Percentiles rank a stretch among this genome's conserved stretches.
phyloP scores from a whole-genome alignment of 2,888 invertebrate species.

The Drosophila flavopinicola region DNA sequence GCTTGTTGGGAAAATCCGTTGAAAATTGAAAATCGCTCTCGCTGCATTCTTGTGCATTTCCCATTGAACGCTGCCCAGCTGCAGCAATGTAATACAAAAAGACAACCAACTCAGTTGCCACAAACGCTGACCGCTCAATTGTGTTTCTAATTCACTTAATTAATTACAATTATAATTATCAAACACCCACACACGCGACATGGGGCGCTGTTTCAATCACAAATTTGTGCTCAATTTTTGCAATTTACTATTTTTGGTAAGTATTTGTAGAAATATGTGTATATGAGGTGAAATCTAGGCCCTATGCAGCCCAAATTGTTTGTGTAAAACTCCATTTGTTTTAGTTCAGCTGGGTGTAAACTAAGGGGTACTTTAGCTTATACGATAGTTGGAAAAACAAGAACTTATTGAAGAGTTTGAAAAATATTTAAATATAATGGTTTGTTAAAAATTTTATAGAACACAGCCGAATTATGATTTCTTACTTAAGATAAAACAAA shows the following conservation, averaged over 20 bases:
- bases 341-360: slow-evolving; percentile 8
- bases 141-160: slow-evolving; percentile 23
- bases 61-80: background rate
- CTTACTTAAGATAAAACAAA: too few species aligned
- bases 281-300: slow-evolving; percentile 50
- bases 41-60: background rate
- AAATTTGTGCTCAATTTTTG: slow-evolving; percentile 88
- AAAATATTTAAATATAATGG: background rate
- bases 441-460: background rate
- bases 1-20: slow-evolving; percentile 29
- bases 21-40: slow-evolving; percentile 17
- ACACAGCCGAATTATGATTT: too few species aligned
- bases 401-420: background rate
- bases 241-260: slow-evolving; percentile 87
- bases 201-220: slow-evolving; percentile 85
- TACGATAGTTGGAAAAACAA: background rate
- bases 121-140: slow-evolving; percentile 36
- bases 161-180: slow-evolving; percentile 30
- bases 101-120: slow-evolving; percentile 7
- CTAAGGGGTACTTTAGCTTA: slow-evolving; percentile 10
- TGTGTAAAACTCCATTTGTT: slow-evolving; percentile 31
- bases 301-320: slow-evolving; percentile 28
- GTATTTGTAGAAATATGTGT: slow-evolving; percentile 28
- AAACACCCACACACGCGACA: slow-evolving; percentile 51
- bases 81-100: slow-evolving; percentile 13